Conservation (phyloP, 2,113 vertebrate genomes). For the Pungitius pungitius region DNA sequence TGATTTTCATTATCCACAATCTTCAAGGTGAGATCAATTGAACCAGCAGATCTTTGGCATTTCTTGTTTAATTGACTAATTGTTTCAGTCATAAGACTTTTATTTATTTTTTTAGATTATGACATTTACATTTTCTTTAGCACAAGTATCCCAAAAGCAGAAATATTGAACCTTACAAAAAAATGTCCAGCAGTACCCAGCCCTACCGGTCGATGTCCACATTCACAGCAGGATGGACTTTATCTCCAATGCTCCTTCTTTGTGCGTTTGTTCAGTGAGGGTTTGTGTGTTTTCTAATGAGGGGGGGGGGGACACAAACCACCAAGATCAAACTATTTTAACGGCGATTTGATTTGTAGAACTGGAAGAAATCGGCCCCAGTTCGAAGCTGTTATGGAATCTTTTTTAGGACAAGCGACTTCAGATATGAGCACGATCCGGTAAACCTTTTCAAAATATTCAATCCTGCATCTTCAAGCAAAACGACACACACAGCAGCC, state of each 20-base stretch:
- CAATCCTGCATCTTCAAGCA: conserved; percentile 50
- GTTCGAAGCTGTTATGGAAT: conserved; percentile 84
- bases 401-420: conserved; percentile 83
- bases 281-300: conserved; percentile 39
- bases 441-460: conserved; percentile 75
- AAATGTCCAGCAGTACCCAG: conserved; percentile 26
- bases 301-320: conserved; percentile 51
- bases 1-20: not conserved
- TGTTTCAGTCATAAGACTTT: no score
- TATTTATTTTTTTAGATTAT: no score
- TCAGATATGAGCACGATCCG: conserved; percentile 69
- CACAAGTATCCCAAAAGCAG: not conserved
- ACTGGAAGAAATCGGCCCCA: conserved; percentile 81
- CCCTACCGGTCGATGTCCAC: conserved; percentile 1
- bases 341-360: conserved; percentile 84
- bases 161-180: not conserved
- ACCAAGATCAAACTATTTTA: conserved; percentile 78
- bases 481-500: conserved; percentile 28
- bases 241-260: not conserved
- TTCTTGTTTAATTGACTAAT: not conserved
- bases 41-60: no score
- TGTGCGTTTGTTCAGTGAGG: conserved; percentile 20
- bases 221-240: not conserved
- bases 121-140: not conserved
- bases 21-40: no score